Base-by-base conservation (phyloP, 2,797 vertebrate genomes). In the Sebastes trivittatus region DNA sequence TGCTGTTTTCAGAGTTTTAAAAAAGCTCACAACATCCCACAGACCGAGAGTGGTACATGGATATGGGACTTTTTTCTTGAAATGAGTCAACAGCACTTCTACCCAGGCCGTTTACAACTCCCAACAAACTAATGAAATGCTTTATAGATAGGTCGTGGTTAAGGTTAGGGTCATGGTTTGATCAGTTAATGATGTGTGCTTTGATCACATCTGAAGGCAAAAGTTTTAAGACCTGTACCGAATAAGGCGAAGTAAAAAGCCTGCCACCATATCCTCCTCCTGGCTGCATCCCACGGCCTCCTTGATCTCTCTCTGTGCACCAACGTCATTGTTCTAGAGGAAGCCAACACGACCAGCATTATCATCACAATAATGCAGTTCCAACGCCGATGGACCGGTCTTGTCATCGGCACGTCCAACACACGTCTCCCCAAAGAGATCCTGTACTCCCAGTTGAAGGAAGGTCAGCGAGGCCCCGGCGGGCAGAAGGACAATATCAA, bases 1-100 rank as follows among this genome's bases (percentile, higher is more conserved):
- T 78, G n/a, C 29, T 76, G 58, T 79, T 78, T 72, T 69, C 3
- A 63, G 54, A 68, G 42, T 62, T 78, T 61, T 23, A 56, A 11
- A 30, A 52, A 64, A 36, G 32, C 58, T 75, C 54, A 65, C 22
- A 72, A 72, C 6, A 70, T 20, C 16, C 14, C n/a, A 63, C 55
- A 62, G 63, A 66, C 13, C 4, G 5, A 56, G n/a, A 20, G 6
- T 52, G 52, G 38, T 3, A 34, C 49, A 61, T 30, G 13, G n/a
- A 67, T 49, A 29, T 55, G 30, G 3, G 13, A 22, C 5, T 64
- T 74, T 58, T 4, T 38, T 42, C 16, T 54, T 27, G 11, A 49
- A 74, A 46, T 16, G 11, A 55, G 8, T 32, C 25, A 76, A 49
- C 27, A 58, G 25, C n/a, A 56, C n/a, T 34, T 23, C 27, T 61